phyloP scores from a whole-genome alignment of 2,797 vertebrate species.

The Coranthus polyacanthus region DNA sequence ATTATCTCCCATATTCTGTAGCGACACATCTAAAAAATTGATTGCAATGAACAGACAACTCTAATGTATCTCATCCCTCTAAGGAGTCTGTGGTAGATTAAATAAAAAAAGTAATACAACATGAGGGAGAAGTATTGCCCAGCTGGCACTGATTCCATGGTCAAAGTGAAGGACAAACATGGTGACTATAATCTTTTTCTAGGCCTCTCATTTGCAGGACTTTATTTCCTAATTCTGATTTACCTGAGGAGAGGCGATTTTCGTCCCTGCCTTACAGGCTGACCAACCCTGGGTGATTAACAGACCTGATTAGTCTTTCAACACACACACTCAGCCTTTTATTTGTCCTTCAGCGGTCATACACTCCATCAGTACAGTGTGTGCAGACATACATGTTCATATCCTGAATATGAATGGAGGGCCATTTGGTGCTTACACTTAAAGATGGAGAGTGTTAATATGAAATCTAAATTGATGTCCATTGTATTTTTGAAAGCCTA shows the following conservation, averaged over 20 bases:
- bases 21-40: conserved; percentile 63
- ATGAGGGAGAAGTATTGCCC: conserved; percentile 69
- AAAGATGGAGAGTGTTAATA: conserved; percentile 31
- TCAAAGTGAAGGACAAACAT: conserved; percentile 80
- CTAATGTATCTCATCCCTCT: conserved; percentile 72
- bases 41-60: conserved; percentile 68
- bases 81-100: conserved; percentile 72
- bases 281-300: conserved; percentile 76
- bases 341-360: conserved; percentile 56
- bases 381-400: conserved; percentile 11
- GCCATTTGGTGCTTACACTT: conserved; percentile 14
- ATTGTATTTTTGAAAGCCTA: conserved; percentile 66
- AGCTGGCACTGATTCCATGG: conserved; percentile 76
- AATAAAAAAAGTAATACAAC: conserved; percentile 78
- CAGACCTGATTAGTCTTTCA: conserved; percentile 73
- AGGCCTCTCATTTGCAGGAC: conserved; percentile 71
- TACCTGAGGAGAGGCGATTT: conserved; percentile 69
- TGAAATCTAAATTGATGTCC: conserved; percentile 60
- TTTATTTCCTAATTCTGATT: conserved; percentile 76
- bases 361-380: conserved; percentile 12
- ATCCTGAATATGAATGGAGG: conserved; percentile 14
- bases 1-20: conserved; percentile 52
- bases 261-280: conserved; percentile 65
- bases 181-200: conserved; percentile 69
- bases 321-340: conserved; percentile 29